Evolutionary conservation across 2,797 vertebrate species (phyloP).

Genomic region (Enoplosus armatus): DNA sequence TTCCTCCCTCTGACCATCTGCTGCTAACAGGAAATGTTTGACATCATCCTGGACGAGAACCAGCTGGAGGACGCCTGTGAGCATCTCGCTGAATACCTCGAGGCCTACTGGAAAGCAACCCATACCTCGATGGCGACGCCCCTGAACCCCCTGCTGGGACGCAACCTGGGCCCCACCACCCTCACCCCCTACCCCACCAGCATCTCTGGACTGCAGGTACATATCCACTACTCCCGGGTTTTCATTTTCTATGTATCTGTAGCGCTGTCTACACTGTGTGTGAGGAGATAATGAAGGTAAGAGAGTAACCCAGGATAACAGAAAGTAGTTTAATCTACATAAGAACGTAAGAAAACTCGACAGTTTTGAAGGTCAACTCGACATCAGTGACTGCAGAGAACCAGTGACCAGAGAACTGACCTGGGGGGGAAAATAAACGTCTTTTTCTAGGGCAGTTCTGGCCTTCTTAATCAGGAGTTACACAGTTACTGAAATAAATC

Average conservation of each 20-base stretch:
- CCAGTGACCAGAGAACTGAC: too few relatives aligned
- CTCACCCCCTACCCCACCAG: slow-evolving; percentile 94
- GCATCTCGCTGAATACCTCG: slow-evolving; percentile 96
- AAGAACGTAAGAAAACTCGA: too few relatives aligned
- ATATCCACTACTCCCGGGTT: too few relatives aligned
- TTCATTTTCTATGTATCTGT: neutral
- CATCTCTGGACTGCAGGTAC: slow-evolving; percentile 95
- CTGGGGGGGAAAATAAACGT: too few relatives aligned
- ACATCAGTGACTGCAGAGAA: too few relatives aligned
- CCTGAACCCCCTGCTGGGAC: slow-evolving; percentile 94
- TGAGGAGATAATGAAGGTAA: neutral
- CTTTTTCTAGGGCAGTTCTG: too few relatives aligned
- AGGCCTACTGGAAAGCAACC: slow-evolving; percentile 97
- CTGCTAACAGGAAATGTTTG: slow-evolving; percentile 95
- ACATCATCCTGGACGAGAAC: slow-evolving; percentile 98
- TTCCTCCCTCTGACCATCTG: slow-evolving; percentile 37
- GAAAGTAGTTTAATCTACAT: too few relatives aligned
- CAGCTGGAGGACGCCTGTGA: slow-evolving; percentile 97
- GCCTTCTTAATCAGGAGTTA: too few relatives aligned
- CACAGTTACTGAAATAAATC: too few relatives aligned
- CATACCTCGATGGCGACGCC: slow-evolving; percentile 93
- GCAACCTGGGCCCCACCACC: slow-evolving; percentile 90
- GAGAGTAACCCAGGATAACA: neutral
- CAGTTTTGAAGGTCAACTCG: too few relatives aligned
- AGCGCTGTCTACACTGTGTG: neutral